Conservation (phyloP, 2,797 vertebrate species). For the Pseudocheirus occidentalis region DNA sequence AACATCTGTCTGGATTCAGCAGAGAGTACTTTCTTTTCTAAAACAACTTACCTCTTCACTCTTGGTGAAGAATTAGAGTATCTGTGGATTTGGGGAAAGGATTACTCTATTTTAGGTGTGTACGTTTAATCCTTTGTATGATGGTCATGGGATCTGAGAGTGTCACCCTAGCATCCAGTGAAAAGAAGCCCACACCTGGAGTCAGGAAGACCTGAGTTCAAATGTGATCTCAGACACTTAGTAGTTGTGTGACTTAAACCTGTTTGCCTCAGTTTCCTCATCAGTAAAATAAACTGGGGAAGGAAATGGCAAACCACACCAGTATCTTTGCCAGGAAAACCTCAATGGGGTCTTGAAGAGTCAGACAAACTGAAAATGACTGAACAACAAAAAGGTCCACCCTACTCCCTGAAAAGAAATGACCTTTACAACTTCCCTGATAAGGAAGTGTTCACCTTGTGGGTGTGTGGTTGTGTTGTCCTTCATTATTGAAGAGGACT, state of each 20-base stretch:
- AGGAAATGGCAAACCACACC: background rate
- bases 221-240: too few relatives aligned
- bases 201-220: too few relatives aligned
- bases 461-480: too few relatives aligned
- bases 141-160: background rate
- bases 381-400: background rate
- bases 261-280: background rate
- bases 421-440: background rate
- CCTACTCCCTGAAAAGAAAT: background rate
- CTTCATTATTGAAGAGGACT: too few relatives aligned
- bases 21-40: background rate
- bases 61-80: background rate
- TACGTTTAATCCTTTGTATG: background rate
- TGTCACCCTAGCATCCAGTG: too few relatives aligned
- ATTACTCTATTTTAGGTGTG: background rate
- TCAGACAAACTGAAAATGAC: background rate
- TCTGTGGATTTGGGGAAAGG: background rate
- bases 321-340: background rate
- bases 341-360: background rate
- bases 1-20: background rate
- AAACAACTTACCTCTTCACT: background rate
- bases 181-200: too few relatives aligned
- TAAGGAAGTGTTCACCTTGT: background rate
- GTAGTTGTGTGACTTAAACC: background rate
- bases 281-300: background rate